Evolutionary conservation across 2,113 vertebrate species (phyloP).

Genomic region (Lophochroa leadbeateri): DNA sequence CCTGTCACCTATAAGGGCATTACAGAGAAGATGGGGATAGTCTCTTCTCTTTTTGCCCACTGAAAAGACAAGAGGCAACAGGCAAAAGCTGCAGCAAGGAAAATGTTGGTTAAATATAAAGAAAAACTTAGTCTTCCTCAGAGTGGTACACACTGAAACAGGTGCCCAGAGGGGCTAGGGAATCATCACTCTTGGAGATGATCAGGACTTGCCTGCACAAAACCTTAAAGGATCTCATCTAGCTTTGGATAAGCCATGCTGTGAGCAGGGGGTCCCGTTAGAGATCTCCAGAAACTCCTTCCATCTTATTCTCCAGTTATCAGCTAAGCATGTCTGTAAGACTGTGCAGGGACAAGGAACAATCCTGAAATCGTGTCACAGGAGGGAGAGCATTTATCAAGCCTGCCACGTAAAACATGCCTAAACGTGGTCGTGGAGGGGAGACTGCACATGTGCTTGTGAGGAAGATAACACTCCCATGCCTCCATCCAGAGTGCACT

Average conservation of each 20-base stretch:
- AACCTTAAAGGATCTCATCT: neutral
- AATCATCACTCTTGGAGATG: neutral
- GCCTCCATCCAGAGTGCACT: neutral
- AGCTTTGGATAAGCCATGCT: neutral
- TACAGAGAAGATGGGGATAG: neutral
- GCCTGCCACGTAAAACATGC: neutral
- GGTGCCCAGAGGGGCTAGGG: neutral
- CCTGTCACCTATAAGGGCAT: neutral
- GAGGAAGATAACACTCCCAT: neutral
- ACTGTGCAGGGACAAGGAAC: neutral
- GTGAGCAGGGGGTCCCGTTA: neutral
- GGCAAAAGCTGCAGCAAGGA: neutral
- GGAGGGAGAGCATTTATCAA: neutral
- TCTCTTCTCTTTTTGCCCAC: neutral
- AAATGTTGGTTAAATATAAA: neutral
- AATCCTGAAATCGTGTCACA: neutral
- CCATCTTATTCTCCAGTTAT: neutral
- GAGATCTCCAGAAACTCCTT: neutral
- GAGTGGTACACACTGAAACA: neutral
- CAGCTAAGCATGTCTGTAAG: neutral
- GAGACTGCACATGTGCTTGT: neutral
- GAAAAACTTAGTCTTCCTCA: neutral
- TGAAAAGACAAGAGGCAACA: neutral
- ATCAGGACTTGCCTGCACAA: neutral
- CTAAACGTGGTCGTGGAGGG: fast-evolving